Evolutionary conservation across 2,888 invertebrate species (phyloP).

Genomic region (Copidosoma aretas): DNA sequence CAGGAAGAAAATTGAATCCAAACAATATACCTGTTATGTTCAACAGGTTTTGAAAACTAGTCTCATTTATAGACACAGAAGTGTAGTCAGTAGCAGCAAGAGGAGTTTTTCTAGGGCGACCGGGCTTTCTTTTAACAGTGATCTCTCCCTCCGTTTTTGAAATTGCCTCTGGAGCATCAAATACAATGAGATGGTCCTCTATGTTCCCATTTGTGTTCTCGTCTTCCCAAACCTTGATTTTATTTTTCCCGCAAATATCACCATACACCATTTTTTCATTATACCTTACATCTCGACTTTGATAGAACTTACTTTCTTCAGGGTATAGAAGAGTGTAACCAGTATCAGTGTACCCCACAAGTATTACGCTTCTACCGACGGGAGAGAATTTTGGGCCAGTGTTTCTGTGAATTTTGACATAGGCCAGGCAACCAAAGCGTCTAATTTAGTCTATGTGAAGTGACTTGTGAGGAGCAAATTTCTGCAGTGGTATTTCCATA

Average conservation of each 20-base stretch:
- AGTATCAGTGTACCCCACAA: conserved; percentile 16
- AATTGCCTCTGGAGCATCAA: neutral
- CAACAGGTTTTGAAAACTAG: neutral
- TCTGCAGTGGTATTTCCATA: conserved; percentile 23
- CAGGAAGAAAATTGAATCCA: no score
- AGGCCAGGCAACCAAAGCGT: conserved; percentile 20
- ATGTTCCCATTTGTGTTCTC: no score
- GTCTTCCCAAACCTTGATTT: conserved; percentile 3
- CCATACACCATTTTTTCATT: conserved; percentile 44
- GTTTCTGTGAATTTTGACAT: neutral
- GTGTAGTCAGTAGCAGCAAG: neutral
- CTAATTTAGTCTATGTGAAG: conserved; percentile 28
- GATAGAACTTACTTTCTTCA: conserved; percentile 37
- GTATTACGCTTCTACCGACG: conserved; percentile 1
- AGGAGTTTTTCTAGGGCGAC: neutral
- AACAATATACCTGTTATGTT: no score
- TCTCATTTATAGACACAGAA: neutral
- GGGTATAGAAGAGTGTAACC: conserved; percentile 42
- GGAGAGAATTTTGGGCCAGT: neutral
- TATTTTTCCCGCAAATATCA: conserved; percentile 28
- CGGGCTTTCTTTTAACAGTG: neutral
- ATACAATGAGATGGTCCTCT: no score
- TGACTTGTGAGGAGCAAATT: conserved; percentile 26
- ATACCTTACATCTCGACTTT: conserved; percentile 26
- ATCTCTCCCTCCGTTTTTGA: conserved; percentile 19